A percentile compares a stretch with the other conserved stretches of the same genome.
These are phyloP conservation scores for Willowsia nigromaculata DNA, from an alignment of 2,888 invertebrate genomes.

Conservation along the genomic window DNA sequence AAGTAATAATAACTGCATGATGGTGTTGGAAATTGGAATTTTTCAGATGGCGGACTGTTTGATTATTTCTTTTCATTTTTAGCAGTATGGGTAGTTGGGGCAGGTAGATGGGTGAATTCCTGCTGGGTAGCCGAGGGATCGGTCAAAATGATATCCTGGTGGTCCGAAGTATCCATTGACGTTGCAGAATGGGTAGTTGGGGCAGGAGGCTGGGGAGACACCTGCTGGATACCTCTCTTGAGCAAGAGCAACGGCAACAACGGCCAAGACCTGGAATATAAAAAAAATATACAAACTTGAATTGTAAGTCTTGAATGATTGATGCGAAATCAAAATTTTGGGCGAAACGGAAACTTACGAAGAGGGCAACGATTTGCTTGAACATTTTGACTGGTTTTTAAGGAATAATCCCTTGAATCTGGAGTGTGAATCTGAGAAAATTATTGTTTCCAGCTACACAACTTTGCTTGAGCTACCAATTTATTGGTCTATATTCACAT, in stretches of 20 bases:
- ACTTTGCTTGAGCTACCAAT: conserved; percentile 10
- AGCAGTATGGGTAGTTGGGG: conserved; percentile 84
- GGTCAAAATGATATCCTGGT: conserved; percentile 76
- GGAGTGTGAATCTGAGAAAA: conserved; percentile 46
- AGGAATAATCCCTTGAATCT: conserved; percentile 5
- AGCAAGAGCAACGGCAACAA: conserved; percentile 70
- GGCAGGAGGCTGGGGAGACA: conserved; percentile 72
- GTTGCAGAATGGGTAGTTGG: conserved; percentile 75
- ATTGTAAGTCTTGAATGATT: too few relatives aligned
- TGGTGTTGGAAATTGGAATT: background rate
- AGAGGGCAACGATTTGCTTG: conserved; percentile 62
- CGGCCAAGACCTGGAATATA: conserved; percentile 74
- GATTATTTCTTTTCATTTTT: conserved; percentile 11
- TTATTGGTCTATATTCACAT: conserved; percentile 19
- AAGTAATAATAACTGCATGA: background rate
- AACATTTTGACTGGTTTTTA: conserved; percentile 45
- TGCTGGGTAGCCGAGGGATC: conserved; percentile 76
- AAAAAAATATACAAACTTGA: too few relatives aligned
- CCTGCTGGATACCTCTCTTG: conserved; percentile 76
- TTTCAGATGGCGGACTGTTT: background rate
- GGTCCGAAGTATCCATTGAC: conserved; percentile 71
- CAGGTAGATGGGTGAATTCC: conserved; percentile 82
- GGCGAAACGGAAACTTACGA: conserved; percentile 47
- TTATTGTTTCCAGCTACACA: conserved; percentile 55
- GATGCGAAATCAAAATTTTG: background rate